Base-by-base conservation (phyloP, 1,140 invertebrate genomes). In the Sinella curviseta region DNA sequence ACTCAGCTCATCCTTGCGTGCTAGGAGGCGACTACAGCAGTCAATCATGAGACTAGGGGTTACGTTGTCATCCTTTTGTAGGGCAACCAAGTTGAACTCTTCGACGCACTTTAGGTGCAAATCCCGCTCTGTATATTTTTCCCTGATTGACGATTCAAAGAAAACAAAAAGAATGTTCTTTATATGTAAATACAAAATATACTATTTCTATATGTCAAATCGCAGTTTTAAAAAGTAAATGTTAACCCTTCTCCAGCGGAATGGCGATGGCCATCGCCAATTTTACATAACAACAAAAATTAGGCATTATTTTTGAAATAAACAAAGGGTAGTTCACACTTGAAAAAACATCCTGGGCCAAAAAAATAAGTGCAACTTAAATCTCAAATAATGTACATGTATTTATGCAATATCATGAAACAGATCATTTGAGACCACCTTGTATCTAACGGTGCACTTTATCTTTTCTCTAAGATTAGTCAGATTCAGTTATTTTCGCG, bases 61-160 rank as follows among this genome's bases (percentile, higher is more conserved):
- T 4, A 98, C 92, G 83, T 93, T 95, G 84, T 97, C 95, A 84
- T 97, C 95, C 88, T 97, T 97, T 78, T 90, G 89, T 0, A 98
- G 87, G 24, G 91, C 89, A 4, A 90, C 86, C 26, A 97, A 86
- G 26, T 90, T 88, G 14, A 97, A 89, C 83, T 91, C 87, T 31
- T 89, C 85, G 26, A 92, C 88, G 33, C 92, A 93, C 85, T 90
- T 88, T 57, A 89, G 86, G 80, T 92, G 90, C 20, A 95, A 87
- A 78, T 91, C 90, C 76, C 88, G 89, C 86, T 97, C 94, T 20
- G 94, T 88, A 79, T 93, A 90, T 85, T 95, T 94, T 85, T 94
- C 91, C 78, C 92, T 94, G 84, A n/a, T n/a, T n/a, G n/a, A 89
- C 31, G 84, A 83, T 85, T 83, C 16, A 77, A 78, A 33, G 28